A percentile compares a stretch with the other conserved stretches of the same genome.
Evolutionary conservation across 2,797 vertebrate genomes (phyloP).

Genomic region (Microctenopoma steveboyesi): DNA sequence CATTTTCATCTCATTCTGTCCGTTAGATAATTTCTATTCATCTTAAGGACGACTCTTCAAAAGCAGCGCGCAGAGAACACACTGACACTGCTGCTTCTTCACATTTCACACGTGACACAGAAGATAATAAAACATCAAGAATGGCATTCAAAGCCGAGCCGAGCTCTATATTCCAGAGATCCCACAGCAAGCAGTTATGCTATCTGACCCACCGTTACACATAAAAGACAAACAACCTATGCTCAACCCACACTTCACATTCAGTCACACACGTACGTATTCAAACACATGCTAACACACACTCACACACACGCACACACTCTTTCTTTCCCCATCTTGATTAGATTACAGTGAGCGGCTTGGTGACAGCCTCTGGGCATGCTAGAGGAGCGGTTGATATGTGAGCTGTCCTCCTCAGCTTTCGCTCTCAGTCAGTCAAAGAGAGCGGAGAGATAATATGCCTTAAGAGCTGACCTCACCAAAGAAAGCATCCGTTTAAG

Average conservation of each 20-base stretch:
- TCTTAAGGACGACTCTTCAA: neutral
- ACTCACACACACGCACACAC: conserved; percentile 32
- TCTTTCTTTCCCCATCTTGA: conserved; percentile 77
- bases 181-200: conserved; percentile 1
- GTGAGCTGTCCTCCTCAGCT: conserved; percentile 73
- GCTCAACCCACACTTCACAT: conserved; percentile 8
- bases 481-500: conserved; percentile 57
- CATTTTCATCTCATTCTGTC: conserved; percentile 14
- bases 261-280: conserved; percentile 29
- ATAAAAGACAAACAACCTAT: conserved; percentile 18
- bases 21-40: conserved; percentile 20
- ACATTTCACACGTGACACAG: conserved; percentile 17
- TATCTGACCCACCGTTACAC: conserved; percentile 21
- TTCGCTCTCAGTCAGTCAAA: conserved; percentile 69
- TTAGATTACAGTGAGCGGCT: conserved; percentile 83
- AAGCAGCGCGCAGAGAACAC: neutral
- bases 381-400: conserved; percentile 81
- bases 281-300: conserved; percentile 22
- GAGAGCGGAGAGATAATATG: conserved; percentile 74
- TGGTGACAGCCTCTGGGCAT: conserved; percentile 83
- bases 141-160: conserved; percentile 3
- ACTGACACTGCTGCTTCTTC: conserved; percentile 10
- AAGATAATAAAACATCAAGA: conserved; percentile 16
- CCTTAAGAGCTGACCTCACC: conserved; percentile 73
- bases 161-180: conserved; percentile 13